phyloP scores from a whole-genome alignment of 2,888 invertebrate species.

The Eupithecia insigniata region DNA sequence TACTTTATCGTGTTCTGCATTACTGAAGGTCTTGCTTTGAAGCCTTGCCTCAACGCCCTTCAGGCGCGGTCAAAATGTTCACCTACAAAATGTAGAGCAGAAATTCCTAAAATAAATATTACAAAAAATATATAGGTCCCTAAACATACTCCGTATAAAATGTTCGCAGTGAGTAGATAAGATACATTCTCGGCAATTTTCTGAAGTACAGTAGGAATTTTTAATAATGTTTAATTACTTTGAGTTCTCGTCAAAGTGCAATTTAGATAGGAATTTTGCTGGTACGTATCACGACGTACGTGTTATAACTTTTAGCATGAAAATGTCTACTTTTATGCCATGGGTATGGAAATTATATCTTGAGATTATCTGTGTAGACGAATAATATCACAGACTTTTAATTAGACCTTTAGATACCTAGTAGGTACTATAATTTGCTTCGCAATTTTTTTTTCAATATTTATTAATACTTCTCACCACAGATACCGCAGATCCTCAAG shows the following conservation, averaged over 20 bases:
- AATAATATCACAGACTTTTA: not conserved
- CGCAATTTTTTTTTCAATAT: no score
- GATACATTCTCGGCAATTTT: constrained; percentile 7
- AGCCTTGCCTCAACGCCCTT: no score
- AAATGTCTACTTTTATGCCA: not conserved
- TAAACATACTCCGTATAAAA: not conserved
- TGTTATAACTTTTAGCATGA: not conserved
- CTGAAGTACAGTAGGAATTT: constrained; percentile 34
- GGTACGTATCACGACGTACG: constrained; percentile 4
- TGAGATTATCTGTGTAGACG: not conserved
- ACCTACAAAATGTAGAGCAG: not conserved
- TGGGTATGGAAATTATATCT: not conserved
- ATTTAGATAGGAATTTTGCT: constrained; percentile 23
- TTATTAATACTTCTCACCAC: no score
- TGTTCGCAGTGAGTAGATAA: constrained; percentile 13
- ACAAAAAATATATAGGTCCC: not conserved
- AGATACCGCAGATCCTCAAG: no score
- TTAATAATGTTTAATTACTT: constrained; percentile 41
- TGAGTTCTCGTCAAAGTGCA: constrained; percentile 24
- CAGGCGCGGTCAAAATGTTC: not conserved
- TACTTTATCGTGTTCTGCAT: no score
- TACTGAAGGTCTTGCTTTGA: no score
- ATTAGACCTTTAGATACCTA: no score
- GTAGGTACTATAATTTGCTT: no score
- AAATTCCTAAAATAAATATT: not conserved